These are phyloP conservation scores for Orthonevra nobilis DNA, from an alignment of 2,888 invertebrate genomes.

Conservation along the genomic window DNA sequence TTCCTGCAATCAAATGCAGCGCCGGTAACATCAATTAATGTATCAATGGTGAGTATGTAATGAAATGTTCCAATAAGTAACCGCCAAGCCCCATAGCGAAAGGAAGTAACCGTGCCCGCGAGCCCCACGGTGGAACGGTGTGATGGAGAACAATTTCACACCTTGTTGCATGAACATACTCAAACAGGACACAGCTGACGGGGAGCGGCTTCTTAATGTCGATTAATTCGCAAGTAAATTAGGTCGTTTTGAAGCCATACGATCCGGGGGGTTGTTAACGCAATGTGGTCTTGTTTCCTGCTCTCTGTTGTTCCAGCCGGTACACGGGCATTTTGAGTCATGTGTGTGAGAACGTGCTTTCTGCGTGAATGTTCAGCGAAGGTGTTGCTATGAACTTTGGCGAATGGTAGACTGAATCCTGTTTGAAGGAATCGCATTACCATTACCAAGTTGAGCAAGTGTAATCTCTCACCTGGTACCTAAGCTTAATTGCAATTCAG, in stretches of 20 bases:
- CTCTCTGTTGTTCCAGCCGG: not conserved
- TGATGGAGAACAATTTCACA: too few relatives aligned
- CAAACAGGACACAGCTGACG: not conserved
- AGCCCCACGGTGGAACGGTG: too few relatives aligned
- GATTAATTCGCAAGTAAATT: slow-evolving; percentile 60
- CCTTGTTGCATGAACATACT: slow-evolving; percentile 61
- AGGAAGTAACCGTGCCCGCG: too few relatives aligned
- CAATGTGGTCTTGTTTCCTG: not conserved
- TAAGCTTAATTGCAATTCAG: slow-evolving; percentile 38
- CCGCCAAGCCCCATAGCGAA: too few relatives aligned
- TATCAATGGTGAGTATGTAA: too few relatives aligned
- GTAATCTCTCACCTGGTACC: slow-evolving; percentile 28
- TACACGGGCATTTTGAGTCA: slow-evolving; percentile 1
- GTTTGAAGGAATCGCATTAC: too few relatives aligned
- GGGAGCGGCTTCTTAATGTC: slow-evolving; percentile 35
- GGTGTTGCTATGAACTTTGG: too few relatives aligned
- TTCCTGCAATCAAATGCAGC: too few relatives aligned
- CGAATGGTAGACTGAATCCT: too few relatives aligned
- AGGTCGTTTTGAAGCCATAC: slow-evolving; percentile 26
- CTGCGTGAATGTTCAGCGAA: not conserved
- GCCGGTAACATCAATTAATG: too few relatives aligned
- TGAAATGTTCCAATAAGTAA: too few relatives aligned
- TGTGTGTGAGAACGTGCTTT: slow-evolving; percentile 9
- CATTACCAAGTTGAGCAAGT: slow-evolving; percentile 12
- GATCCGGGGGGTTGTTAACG: slow-evolving; percentile 2